Evolutionary conservation across 2,888 invertebrate species (phyloP).

Genomic region (Sinotaia quadrata): DNA sequence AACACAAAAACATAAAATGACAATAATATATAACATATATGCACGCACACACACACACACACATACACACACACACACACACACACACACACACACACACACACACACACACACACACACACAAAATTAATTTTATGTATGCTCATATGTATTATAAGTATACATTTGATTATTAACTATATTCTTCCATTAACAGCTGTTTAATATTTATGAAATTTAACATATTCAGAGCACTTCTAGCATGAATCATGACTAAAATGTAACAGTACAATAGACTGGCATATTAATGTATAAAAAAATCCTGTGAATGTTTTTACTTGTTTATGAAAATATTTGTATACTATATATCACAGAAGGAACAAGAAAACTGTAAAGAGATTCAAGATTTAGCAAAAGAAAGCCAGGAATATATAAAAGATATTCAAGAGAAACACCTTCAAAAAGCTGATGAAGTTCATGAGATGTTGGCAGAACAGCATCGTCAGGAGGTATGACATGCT

Average conservation of each 20-base stretch:
- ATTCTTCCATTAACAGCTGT: no score
- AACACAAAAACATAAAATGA: no score
- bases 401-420: conserved; percentile 55
- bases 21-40: no score
- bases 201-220: no score
- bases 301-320: no score
- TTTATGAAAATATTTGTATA: no score
- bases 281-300: no score
- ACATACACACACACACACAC: conserved; percentile 16
- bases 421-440: conserved; percentile 59
- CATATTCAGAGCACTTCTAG: no score
- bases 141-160: neutral
- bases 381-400: conserved; percentile 55
- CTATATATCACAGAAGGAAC: conserved; percentile 28
- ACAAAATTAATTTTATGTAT: neutral
- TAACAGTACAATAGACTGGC: no score
- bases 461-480: conserved; percentile 61
- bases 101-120: conserved; percentile 10
- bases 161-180: no score
- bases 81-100: conserved; percentile 10
- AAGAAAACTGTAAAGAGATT: conserved; percentile 49
- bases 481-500: conserved; percentile 48
- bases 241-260: no score
- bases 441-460: conserved; percentile 63
- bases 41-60: conserved; percentile 2